A percentile compares a stretch with the other conserved stretches of the same genome.
Evolutionary conservation across 2,113 vertebrate species (phyloP).

Genomic region (Todiramphus chloris): DNA sequence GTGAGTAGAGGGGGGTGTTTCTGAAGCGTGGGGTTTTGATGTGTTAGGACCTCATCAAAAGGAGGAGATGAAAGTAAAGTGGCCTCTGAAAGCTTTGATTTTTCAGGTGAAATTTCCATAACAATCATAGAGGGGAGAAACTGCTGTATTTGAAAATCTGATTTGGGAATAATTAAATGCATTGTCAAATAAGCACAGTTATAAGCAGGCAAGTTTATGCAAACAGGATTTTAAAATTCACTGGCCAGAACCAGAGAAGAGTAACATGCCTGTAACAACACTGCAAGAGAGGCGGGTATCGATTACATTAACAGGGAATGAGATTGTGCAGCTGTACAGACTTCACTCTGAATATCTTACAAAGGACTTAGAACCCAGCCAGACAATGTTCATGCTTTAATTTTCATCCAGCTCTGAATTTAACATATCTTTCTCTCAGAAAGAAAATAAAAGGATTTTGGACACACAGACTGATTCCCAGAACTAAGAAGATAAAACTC

Average conservation of each 20-base stretch:
- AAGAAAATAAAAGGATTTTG: conserved; percentile 20
- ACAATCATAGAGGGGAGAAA: not conserved
- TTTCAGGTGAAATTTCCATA: not conserved
- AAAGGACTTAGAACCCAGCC: not conserved
- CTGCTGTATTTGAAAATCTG: not conserved
- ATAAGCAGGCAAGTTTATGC: not conserved
- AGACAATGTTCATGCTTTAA: not conserved
- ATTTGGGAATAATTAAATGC: not conserved
- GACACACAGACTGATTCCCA: not conserved
- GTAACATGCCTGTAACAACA: not conserved
- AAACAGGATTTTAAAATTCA: not conserved
- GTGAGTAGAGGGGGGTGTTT: not conserved
- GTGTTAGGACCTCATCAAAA: conserved; percentile 1
- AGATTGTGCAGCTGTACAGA: not conserved
- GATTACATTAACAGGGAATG: not conserved
- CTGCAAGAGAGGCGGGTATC: not conserved
- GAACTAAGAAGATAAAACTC: conserved; percentile 10
- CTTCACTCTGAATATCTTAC: not conserved
- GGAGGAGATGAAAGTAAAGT: not conserved
- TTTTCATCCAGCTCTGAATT: conserved; percentile 16
- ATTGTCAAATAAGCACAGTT: not conserved
- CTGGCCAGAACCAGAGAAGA: not conserved
- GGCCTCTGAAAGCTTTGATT: not conserved
- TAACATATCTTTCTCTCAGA: not conserved
- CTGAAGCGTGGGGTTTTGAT: not conserved